Evolutionary conservation across 2,888 invertebrate species (phyloP).

Genomic region (Junonia oenone): DNA sequence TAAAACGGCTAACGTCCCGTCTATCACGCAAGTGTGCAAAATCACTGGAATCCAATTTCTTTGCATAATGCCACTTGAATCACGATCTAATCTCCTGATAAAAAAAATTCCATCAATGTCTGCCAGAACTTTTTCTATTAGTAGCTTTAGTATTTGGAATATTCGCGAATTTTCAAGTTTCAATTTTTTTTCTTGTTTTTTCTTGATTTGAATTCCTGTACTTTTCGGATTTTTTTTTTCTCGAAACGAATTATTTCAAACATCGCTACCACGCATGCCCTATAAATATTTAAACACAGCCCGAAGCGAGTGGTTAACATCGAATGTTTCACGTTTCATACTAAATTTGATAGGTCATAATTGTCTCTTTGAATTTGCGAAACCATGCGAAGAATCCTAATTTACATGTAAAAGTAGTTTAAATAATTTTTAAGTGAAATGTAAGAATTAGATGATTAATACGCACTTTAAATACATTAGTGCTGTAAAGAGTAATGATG

Average conservation of each 20-base stretch:
- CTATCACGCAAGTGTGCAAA: conserved; percentile 52
- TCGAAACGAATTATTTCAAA: conserved; percentile 27
- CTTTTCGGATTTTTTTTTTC: conserved; percentile 1
- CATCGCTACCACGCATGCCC: conserved; percentile 62
- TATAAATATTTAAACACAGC: conserved; percentile 52
- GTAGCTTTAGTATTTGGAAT: neutral
- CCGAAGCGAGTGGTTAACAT: conserved; percentile 22
- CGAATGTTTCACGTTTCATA: conserved; percentile 24
- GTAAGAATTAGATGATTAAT: neutral
- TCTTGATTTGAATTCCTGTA: neutral
- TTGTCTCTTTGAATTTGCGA: conserved; percentile 25
- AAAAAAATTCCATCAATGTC: conserved; percentile 8
- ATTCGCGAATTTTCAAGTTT: neutral
- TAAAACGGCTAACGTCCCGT: conserved; percentile 70
- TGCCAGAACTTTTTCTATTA: conserved; percentile 6
- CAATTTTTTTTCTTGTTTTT: neutral
- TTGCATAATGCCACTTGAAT: conserved; percentile 23
- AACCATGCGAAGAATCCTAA: conserved; percentile 27
- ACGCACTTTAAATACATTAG: too few relatives aligned
- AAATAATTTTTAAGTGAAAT: conserved; percentile 1
- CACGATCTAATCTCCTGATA: conserved; percentile 8
- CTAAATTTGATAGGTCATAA: conserved; percentile 31
- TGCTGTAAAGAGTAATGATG: neutral
- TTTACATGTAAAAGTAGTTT: conserved; percentile 30
- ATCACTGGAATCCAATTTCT: conserved; percentile 30